phyloP scores from a whole-genome alignment of 2,888 invertebrate genomes.

The Drosophila eohydei region DNA sequence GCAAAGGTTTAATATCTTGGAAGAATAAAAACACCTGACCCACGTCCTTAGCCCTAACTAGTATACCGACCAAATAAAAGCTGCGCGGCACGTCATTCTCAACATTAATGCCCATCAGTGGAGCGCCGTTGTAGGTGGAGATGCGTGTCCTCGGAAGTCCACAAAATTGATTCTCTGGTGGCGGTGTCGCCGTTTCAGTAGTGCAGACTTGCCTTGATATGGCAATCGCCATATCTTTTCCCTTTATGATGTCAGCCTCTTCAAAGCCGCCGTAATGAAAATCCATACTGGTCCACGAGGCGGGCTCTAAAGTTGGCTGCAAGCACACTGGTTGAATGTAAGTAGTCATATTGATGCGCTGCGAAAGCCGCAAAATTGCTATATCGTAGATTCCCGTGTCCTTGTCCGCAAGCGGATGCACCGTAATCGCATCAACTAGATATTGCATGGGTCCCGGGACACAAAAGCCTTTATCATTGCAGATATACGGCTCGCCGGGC shows the following conservation, averaged over 20 bases:
- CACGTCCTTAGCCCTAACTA: slow-evolving; percentile 14
- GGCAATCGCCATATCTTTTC: slow-evolving; percentile 45
- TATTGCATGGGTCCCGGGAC: slow-evolving; percentile 52
- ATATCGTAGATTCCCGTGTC: slow-evolving; percentile 60
- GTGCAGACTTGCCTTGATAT: slow-evolving; percentile 43
- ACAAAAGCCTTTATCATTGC: slow-evolving; percentile 59
- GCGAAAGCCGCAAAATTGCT: slow-evolving; percentile 48
- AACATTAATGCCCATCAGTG: slow-evolving; percentile 52
- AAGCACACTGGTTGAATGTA: slow-evolving; percentile 59
- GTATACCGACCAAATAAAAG: slow-evolving; percentile 54
- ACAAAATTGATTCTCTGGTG: slow-evolving; percentile 55
- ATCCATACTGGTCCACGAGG: slow-evolving; percentile 46
- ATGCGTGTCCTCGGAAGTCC: slow-evolving; percentile 40
- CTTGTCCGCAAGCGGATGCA: slow-evolving; percentile 54
- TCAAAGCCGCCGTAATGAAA: slow-evolving; percentile 58
- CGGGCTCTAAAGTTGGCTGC: slow-evolving; percentile 27
- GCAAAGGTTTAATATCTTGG: slow-evolving; percentile 48
- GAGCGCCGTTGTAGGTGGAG: slow-evolving; percentile 43
- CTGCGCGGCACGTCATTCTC: slow-evolving; percentile 38
- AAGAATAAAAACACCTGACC: slow-evolving; percentile 18
- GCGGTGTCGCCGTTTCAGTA: slow-evolving; percentile 1
- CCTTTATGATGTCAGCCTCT: slow-evolving; percentile 3
- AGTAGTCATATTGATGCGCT: slow-evolving; percentile 37
- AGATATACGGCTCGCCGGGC: slow-evolving; percentile 29
- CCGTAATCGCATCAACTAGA: slow-evolving; percentile 38